phyloP scores from a whole-genome alignment of 2,888 invertebrate genomes.

The Trissolcus japonicus region DNA sequence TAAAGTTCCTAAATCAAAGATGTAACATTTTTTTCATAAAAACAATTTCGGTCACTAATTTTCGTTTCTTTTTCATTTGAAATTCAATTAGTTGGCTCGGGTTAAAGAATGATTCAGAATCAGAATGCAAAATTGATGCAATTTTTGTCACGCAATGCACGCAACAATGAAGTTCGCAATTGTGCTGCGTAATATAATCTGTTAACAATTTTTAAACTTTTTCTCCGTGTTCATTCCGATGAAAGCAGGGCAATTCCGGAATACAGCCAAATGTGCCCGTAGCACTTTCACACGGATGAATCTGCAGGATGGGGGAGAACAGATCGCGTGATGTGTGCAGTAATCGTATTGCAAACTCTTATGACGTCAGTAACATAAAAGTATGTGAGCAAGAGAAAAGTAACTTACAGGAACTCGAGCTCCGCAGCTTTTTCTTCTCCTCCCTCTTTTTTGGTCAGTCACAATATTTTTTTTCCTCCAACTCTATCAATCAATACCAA shows the following conservation, averaged over 20 bases:
- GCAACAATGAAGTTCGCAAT: conserved; percentile 31
- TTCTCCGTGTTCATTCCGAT: conserved; percentile 36
- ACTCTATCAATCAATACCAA: too few relatives aligned
- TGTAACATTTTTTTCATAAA: background rate
- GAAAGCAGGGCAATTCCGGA: conserved; percentile 60
- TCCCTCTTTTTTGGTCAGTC: conserved; percentile 1
- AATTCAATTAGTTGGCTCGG: conserved; percentile 2
- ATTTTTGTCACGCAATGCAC: conserved; percentile 18
- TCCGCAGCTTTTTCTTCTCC: conserved; percentile 23
- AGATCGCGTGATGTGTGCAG: conserved; percentile 58
- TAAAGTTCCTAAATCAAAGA: background rate
- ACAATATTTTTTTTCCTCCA: too few relatives aligned
- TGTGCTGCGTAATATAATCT: conserved; percentile 37
- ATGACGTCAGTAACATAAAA: conserved; percentile 58
- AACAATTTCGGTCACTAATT: too few relatives aligned
- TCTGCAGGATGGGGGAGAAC: conserved; percentile 47
- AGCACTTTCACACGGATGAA: conserved; percentile 59
- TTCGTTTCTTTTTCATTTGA: background rate
- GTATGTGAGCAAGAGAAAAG: conserved; percentile 44
- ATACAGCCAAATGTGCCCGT: conserved; percentile 57
- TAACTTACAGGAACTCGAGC: conserved; percentile 34
- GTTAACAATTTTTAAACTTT: conserved; percentile 37
- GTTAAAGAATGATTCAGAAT: conserved; percentile 14
- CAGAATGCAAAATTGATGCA: conserved; percentile 33
- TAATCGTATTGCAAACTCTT: conserved; percentile 55